A percentile compares a stretch with the other conserved stretches of the same genome.
Evolutionary conservation across 2,888 invertebrate species (phyloP).

Genomic region (Athrips mouffetella): DNA sequence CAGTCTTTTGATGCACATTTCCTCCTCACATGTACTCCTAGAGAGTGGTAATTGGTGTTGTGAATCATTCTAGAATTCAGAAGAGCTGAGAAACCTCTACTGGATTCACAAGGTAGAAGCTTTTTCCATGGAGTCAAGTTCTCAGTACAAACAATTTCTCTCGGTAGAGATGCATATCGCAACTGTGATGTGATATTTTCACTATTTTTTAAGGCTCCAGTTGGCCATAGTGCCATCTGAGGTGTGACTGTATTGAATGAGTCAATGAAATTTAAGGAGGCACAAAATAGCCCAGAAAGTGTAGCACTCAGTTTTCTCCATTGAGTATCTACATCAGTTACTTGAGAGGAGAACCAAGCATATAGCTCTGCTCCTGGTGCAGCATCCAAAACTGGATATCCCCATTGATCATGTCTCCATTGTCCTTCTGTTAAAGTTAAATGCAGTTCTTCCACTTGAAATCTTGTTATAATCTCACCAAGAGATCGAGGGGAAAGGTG

Average conservation of each 20-base stretch:
- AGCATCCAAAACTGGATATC: constrained; percentile 92
- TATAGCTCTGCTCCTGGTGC: constrained; percentile 96
- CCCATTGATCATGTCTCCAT: constrained; percentile 97
- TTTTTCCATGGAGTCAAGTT: constrained; percentile 99
- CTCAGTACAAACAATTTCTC: constrained; percentile 99
- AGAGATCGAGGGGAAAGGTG: constrained; percentile 92
- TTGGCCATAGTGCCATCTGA: constrained; percentile 88
- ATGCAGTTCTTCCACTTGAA: constrained; percentile 93
- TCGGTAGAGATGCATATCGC: constrained; percentile 93
- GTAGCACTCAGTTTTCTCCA: constrained; percentile 95
- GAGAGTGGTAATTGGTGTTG: constrained; percentile 94
- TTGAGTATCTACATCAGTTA: constrained; percentile 84
- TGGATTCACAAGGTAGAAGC: constrained; percentile 95
- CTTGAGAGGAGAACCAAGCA: constrained; percentile 90
- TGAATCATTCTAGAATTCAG: constrained; percentile 94
- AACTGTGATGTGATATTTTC: constrained; percentile 76
- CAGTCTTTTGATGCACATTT: constrained; percentile 82
- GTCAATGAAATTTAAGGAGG: constrained; percentile 96
- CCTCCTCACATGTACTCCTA: constrained; percentile 90
- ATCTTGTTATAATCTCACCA: constrained; percentile 90
- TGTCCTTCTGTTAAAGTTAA: constrained; percentile 94
- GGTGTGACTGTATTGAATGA: constrained; percentile 90
- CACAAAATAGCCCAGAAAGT: constrained; percentile 96
- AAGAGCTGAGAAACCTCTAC: constrained; percentile 90
- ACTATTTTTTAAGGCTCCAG: constrained; percentile 76